Evolutionary conservation across 2,797 vertebrate genomes (phyloP).

Genomic region (Leuciscus waleckii): DNA sequence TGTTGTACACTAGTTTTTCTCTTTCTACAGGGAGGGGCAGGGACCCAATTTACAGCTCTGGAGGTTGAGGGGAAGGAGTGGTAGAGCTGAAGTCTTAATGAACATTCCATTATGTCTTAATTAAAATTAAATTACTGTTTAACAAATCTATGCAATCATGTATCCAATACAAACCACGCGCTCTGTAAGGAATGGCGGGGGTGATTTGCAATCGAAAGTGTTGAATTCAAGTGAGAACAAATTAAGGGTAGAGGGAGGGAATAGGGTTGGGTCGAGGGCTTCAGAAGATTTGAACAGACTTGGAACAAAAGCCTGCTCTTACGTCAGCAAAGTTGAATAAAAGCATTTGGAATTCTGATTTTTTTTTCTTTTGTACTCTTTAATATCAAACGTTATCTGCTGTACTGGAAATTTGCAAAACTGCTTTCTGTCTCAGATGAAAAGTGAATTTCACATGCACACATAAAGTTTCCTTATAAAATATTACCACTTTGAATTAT

Average conservation of each 20-base stretch:
- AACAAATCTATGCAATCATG: conserved; percentile 80
- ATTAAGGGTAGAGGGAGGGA: conserved; percentile 32
- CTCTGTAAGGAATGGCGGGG: conserved; percentile 41
- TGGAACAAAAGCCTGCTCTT: conserved; percentile 74
- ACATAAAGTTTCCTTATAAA: conserved; percentile 85
- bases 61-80: conserved; percentile 45
- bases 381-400: conserved; percentile 84
- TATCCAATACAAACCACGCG: conserved; percentile 64
- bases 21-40: conserved; percentile 53
- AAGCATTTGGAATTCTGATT: conserved; percentile 70
- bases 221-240: conserved; percentile 46
- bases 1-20: conserved; percentile 44
- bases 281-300: conserved; percentile 64
- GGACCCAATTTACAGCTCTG: conserved; percentile 35
- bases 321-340: conserved; percentile 66
- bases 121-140: conserved; percentile 66
- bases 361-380: conserved; percentile 80
- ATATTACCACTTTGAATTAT: conserved; percentile 56
- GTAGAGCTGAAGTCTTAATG: conserved; percentile 62
- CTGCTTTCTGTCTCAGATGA: conserved; percentile 80
- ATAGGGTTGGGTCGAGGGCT: conserved; percentile 22
- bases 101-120: conserved; percentile 78
- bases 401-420: conserved; percentile 82
- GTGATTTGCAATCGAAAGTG: conserved; percentile 46
- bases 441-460: conserved; percentile 81